Base-by-base conservation (phyloP, 2,113 vertebrate species). In the Sebastes fasciatus region DNA sequence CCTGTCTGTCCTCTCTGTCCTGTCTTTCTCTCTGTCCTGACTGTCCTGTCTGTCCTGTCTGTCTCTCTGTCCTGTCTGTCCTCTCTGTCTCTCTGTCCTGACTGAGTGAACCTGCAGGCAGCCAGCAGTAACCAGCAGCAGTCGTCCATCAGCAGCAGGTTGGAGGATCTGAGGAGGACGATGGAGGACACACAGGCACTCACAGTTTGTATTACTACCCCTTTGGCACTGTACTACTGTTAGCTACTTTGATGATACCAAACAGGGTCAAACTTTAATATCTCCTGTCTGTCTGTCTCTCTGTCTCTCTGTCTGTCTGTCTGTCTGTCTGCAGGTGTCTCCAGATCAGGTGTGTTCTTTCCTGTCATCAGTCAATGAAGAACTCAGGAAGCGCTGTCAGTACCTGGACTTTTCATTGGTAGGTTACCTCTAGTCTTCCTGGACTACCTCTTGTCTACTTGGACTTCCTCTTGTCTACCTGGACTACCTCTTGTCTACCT, bases 81-180 rank as follows among this genome's bases (percentile, higher is more conserved):
- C 23, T 26, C 2, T 26, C 23, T 71, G 17, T 21, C 40, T 81
- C 9, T 19, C 16, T 74, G 0, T 86, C 95, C 83, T 26, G 23
- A 26, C 23, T 26, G 23, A 26, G 23, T 68, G 26, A 46, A 13
- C 43, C 2, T 58, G 34, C 81, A 93, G 91, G 85, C 70, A 17
- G 82, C 80, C 48, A 6, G 48, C 61, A 84, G 91, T 76, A 86
- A 89, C 61, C 90, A 87, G 69, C 90, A 89, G 42, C 86, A 91
- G 71, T 43, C 55, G 1, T 4, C 40, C 48, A 81, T 90, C 86
- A 45, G 45, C 70, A 85, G 68, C 64, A 70, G 14, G 21, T 9
- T 94, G 80, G 60, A 90, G 6, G 67, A 94, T 5, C 61, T 94
- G 40, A 84, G 40, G 83, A 77, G 0, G 51, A 69, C 73, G 55